These are phyloP conservation scores for Drosophila buzzatii DNA, from an alignment of 2,888 invertebrate species.

Conservation along the genomic window DNA sequence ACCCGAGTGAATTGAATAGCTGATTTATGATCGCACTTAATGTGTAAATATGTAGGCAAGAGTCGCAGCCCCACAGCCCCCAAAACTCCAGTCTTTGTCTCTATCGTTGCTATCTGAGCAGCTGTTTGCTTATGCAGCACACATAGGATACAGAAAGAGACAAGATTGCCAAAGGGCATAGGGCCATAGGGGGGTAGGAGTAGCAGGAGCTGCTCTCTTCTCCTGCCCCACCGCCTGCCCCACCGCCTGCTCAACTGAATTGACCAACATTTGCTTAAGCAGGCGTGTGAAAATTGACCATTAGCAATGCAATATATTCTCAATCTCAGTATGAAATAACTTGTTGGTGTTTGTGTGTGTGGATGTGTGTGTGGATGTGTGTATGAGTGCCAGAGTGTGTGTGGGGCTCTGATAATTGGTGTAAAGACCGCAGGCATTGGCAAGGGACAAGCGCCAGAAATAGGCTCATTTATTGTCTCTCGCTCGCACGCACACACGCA, in stretches of 20 bases:
- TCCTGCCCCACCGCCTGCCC: neutral
- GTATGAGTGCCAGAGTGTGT: slow-evolving; percentile 26
- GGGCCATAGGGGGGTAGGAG: neutral
- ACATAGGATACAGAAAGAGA: slow-evolving; percentile 20
- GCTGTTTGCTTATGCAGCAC: slow-evolving; percentile 58
- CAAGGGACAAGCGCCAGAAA: slow-evolving; percentile 40
- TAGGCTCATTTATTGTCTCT: slow-evolving; percentile 10
- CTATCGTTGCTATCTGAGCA: slow-evolving; percentile 15
- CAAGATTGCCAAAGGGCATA: neutral
- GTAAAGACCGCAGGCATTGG: slow-evolving; percentile 72
- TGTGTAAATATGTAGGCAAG: slow-evolving; percentile 70
- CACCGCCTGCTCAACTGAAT: slow-evolving; percentile 12
- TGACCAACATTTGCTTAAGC: slow-evolving; percentile 75
- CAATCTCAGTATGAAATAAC: slow-evolving; percentile 70
- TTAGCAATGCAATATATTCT: slow-evolving; percentile 79
- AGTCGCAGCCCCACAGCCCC: neutral
- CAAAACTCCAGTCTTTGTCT: neutral
- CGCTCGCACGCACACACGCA: slow-evolving; percentile 11
- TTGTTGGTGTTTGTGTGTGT: slow-evolving; percentile 22
- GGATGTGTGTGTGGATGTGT: neutral
- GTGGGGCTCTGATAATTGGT: slow-evolving; percentile 71
- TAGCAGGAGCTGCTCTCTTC: neutral
- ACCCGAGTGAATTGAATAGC: slow-evolving; percentile 80
- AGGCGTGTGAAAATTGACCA: slow-evolving; percentile 82
- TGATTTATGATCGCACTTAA: slow-evolving; percentile 82